Base-by-base conservation (phyloP, 2,888 invertebrate genomes). In the Drosophila anomelani region DNA sequence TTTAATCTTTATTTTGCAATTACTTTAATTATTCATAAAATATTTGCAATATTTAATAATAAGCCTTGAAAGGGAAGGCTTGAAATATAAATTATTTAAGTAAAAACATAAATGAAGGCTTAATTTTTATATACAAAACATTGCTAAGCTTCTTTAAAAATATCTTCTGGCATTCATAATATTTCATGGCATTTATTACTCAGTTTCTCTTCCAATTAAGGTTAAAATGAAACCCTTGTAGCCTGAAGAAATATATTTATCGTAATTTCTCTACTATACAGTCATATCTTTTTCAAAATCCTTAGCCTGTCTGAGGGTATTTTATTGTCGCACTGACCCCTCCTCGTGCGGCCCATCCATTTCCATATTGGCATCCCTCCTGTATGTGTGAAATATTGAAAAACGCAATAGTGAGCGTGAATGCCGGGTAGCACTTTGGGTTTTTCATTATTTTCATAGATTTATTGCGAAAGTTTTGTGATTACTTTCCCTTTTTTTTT, bases 401-500 rank as follows among this genome's bases (percentile, higher is more conserved):
- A 77, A 77, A 75, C 66, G 62, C 56, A 60, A 69, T 80, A 60
- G 75, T 62, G 41, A 58, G 68, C 41, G 46, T 32, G 64, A 74
- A 75, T 41, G 75, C 6, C 43, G 68, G 61, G 53, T 38, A 67
- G 59, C 76, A 57, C 62, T 68, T 74, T 63, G 64, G 59, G 41
- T 34, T 81, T 84, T 85, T 81, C 67, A 76, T 81, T 85, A 81
- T 69, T 69, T 83, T 79, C 72, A 89, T 89, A 77, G 89, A 85
- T 85, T 85, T 89, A 85, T 85, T 89, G 88, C 76, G 68, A 85
- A 85, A 85, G 74, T 85, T 89, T 88, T 82, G 51, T 82, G 86
- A 85, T 85, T 85, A 80, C 88, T 77, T 88, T 85, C 36, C 47
- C 20, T 68, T 68, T 67, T 55, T 36, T 68, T 70, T 46, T 15